A percentile compares a stretch with the other conserved stretches of the same genome.
These are phyloP conservation scores for Dasyornis broadbenti DNA, from an alignment of 2,113 vertebrate species.

Conservation along the genomic window DNA sequence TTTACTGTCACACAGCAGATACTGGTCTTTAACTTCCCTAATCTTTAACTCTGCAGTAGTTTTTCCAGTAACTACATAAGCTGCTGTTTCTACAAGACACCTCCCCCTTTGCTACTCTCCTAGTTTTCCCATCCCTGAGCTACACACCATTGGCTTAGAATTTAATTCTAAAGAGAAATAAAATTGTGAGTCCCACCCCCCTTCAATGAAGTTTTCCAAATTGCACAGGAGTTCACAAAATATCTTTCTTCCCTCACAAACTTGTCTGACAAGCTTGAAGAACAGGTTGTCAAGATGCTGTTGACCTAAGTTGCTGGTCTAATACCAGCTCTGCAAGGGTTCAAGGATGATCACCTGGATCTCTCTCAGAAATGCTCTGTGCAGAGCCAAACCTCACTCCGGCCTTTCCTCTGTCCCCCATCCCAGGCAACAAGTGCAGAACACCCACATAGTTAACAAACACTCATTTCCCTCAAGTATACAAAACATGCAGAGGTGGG, in stretches of 20 bases:
- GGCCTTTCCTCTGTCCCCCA: neutral
- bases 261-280: neutral
- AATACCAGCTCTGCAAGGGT: neutral
- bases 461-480: neutral
- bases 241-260: neutral
- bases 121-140: neutral
- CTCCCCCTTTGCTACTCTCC: neutral
- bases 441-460: neutral
- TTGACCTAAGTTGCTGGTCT: neutral
- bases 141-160: neutral
- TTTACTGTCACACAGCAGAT: neutral
- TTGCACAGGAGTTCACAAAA: neutral
- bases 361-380: neutral
- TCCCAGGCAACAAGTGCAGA: neutral
- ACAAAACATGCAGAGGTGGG: neutral
- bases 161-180: neutral
- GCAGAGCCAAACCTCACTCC: neutral
- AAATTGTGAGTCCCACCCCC: neutral
- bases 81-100: neutral
- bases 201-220: neutral
- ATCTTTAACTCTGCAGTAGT: neutral
- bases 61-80: neutral
- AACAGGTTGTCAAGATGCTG: neutral
- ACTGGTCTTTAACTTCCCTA: neutral
- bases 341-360: neutral